A percentile compares a stretch with the other conserved stretches of the same genome.
These are phyloP conservation scores for Zygothrica quintamaculata DNA, from an alignment of 2,888 invertebrate species.

Conservation along the genomic window DNA sequence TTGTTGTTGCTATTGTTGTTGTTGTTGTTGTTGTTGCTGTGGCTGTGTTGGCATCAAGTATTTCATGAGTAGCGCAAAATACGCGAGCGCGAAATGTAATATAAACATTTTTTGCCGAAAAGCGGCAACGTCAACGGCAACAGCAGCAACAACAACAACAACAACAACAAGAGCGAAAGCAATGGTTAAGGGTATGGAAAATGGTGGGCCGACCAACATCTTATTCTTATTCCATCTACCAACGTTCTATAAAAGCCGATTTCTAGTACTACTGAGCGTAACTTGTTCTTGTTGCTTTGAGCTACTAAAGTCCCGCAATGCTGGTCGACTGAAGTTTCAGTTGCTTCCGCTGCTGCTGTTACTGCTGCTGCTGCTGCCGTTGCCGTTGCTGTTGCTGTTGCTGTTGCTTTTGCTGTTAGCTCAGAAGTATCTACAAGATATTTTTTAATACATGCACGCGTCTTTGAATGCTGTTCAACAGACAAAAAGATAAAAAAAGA, in stretches of 20 bases:
- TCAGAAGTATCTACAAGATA: slow-evolving; percentile 76
- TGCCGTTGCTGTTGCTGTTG: slow-evolving; percentile 1
- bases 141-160: slow-evolving; percentile 11
- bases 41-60: slow-evolving; percentile 70
- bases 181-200: not conserved
- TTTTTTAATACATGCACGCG: slow-evolving; percentile 78
- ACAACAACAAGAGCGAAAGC: not conserved
- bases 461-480: slow-evolving; percentile 34
- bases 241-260: slow-evolving; percentile 56
- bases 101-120: slow-evolving; percentile 81
- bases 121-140: slow-evolving; percentile 30
- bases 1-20: slow-evolving; percentile 37
- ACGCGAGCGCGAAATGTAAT: slow-evolving; percentile 83
- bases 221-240: slow-evolving; percentile 50
- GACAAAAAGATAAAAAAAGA: not conserved
- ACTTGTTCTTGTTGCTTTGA: slow-evolving; percentile 55
- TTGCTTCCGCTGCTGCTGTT: not conserved
- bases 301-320: slow-evolving; percentile 40
- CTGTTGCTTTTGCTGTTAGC: slow-evolving; percentile 13
- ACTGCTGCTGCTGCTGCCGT: not conserved
- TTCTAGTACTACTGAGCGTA: slow-evolving; percentile 59
- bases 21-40: slow-evolving; percentile 44
- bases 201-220: slow-evolving; percentile 61
- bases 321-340: slow-evolving; percentile 6
- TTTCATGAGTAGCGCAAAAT: slow-evolving; percentile 78